Percentiles rank a stretch among this genome's conserved stretches.
These are phyloP conservation scores for Himalopsyche japonica DNA, from an alignment of 2,888 invertebrate species.

Conservation along the genomic window DNA sequence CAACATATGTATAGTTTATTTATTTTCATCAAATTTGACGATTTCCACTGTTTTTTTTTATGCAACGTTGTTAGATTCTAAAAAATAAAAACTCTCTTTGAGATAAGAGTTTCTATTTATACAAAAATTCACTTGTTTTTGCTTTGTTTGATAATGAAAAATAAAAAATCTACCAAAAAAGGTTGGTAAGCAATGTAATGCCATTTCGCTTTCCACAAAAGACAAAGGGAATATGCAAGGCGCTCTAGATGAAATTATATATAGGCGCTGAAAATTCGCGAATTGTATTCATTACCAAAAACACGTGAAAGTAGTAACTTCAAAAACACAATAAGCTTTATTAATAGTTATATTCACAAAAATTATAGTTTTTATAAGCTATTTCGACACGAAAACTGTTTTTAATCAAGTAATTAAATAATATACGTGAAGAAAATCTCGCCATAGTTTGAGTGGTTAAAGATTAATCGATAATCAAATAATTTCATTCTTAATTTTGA, in stretches of 20 bases:
- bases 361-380: not conserved
- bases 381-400: not conserved
- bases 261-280: constrained; percentile 34
- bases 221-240: constrained; percentile 31
- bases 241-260: constrained; percentile 36
- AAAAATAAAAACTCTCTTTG: no score
- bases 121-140: no score
- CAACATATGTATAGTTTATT: no score
- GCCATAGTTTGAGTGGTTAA: not conserved
- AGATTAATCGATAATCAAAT: no score
- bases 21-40: no score
- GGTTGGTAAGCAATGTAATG: not conserved
- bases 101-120: no score
- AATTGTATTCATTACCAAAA: constrained; percentile 27
- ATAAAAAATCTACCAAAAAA: not conserved
- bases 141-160: no score
- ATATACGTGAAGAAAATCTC: not conserved
- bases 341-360: not conserved
- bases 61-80: no score
- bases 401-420: not conserved
- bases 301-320: constrained; percentile 12
- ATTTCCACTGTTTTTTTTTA: no score
- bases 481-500: no score
- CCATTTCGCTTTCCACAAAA: constrained; percentile 30
- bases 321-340: not conserved